A percentile compares a stretch with the other conserved stretches of the same genome.
Evolutionary conservation across 1,140 invertebrate species (phyloP).

Genomic region (Psix sp.): DNA sequence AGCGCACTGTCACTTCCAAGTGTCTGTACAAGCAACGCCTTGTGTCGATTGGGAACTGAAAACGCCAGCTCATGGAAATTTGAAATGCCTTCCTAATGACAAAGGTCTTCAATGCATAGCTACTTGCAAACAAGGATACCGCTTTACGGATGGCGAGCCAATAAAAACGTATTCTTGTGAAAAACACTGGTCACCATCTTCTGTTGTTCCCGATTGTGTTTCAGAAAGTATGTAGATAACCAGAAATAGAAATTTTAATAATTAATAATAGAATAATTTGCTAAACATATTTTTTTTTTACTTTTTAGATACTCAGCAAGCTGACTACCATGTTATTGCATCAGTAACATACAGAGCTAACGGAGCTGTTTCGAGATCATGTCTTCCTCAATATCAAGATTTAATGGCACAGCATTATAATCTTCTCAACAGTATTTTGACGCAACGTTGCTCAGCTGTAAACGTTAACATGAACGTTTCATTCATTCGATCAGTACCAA

Average conservation of each 20-base stretch:
- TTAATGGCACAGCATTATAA: slow-evolving; percentile 88
- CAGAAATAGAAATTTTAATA: background rate
- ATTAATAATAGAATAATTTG: background rate
- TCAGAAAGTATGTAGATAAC: slow-evolving; percentile 84
- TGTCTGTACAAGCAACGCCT: slow-evolving; percentile 93
- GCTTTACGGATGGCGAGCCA: slow-evolving; percentile 93
- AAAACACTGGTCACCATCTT: slow-evolving; percentile 87
- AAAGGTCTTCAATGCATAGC: slow-evolving; percentile 92
- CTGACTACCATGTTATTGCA: slow-evolving; percentile 93
- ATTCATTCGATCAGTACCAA: slow-evolving; percentile 88
- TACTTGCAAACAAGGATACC: slow-evolving; percentile 92
- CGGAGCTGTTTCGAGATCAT: slow-evolving; percentile 89
- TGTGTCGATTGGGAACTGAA: slow-evolving; percentile 96
- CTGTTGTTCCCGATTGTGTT: slow-evolving; percentile 94
- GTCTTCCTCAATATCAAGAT: slow-evolving; percentile 91
- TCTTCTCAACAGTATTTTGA: slow-evolving; percentile 88
- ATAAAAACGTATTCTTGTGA: slow-evolving; percentile 92
- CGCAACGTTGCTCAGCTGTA: slow-evolving; percentile 93
- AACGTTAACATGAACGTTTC: slow-evolving; percentile 97
- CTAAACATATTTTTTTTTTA: slow-evolving; percentile 26
- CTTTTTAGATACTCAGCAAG: slow-evolving; percentile 90
- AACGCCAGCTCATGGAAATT: slow-evolving; percentile 89
- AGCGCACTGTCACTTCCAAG: slow-evolving; percentile 95
- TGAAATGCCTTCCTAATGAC: slow-evolving; percentile 90
- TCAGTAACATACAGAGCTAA: slow-evolving; percentile 93